Evolutionary conservation across 1,140 invertebrate genomes (phyloP), one percentile per base, ranked within the genome.

Genomic region (Eurosta solidaginis): DNA sequence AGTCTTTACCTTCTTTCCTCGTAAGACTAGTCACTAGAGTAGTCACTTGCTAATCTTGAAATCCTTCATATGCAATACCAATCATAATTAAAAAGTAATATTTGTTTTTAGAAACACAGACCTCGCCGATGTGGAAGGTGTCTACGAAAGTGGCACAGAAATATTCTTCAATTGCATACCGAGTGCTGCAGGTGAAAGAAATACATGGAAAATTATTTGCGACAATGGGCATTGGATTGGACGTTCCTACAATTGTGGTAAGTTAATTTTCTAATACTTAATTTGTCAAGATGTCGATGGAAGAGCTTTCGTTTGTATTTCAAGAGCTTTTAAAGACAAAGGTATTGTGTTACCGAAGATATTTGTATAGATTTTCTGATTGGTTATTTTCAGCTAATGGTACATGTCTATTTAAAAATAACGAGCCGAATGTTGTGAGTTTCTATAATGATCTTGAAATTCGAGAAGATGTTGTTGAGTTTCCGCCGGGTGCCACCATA

Each of bases 171-270:
- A 93, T 80, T 96, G 95, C 83, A 94, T 95, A 44, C 92, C 92
- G 1, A 92, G 92, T 78, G 93, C 93, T 6, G 93, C 93, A 88
- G 93, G 93, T 0, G 93, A 94, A 85, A 93, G 93, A 81, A 93
- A 92, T 3, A 94, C 93, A 0, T 96, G 94, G 94, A 92, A 93
- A 79, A 93, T 96, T 74, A 91, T 94, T 25, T 96, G 95, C 82
- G 93, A 95, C 83, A 92, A 95, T 82, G 95, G 95, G 1, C 91
- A 90, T 78, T 96, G 95, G 95, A 91, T 94, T 73, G 94, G 94
- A 22, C 90, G 92, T 80, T 92, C 94, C 50, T 90, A 94, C 45
- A 92, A 91, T 83, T 95, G 94, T 84, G 93, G 92, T 93, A 84
- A 84, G 88, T 77, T n/a, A n/a, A n/a, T n/a, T n/a, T n/a, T n/a